A percentile compares a stretch with the other conserved stretches of the same genome.
phyloP scores from a whole-genome alignment of 2,797 vertebrate genomes.

The Pteropus rufus region DNA sequence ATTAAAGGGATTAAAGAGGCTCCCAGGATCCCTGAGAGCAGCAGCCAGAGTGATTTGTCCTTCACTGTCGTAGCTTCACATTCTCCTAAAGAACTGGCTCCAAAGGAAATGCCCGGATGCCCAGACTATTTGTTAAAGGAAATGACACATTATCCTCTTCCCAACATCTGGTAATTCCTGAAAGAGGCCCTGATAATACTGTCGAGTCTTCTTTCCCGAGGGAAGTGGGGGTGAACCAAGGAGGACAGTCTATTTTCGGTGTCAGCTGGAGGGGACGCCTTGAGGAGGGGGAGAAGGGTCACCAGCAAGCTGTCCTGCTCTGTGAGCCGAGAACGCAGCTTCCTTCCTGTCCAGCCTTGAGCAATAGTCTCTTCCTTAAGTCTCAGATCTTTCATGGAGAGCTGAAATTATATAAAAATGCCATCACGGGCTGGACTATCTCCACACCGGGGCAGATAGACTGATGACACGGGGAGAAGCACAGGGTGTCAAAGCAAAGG shows the following conservation, averaged over 20 bases:
- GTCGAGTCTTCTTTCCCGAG: conserved; percentile 55
- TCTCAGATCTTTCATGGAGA: conserved; percentile 58
- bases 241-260: conserved; percentile 67
- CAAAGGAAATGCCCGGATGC: conserved; percentile 79
- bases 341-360: conserved; percentile 65
- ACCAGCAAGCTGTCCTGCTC: conserved; percentile 50
- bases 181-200: conserved; percentile 66
- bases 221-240: not conserved
- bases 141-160: conserved; percentile 77
- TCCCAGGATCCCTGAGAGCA: not conserved
- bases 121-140: conserved; percentile 78
- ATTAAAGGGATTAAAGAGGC: not conserved
- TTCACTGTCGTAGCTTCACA: not conserved
- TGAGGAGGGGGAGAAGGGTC: conserved; percentile 48
- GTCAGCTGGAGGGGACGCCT: conserved; percentile 39
- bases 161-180: conserved; percentile 78
- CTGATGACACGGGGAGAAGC: not conserved
- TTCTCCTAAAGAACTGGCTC: conserved; percentile 37
- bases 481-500: not conserved
- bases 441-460: not conserved
- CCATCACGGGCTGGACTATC: not conserved
- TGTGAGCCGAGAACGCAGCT: conserved; percentile 40
- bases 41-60: not conserved
- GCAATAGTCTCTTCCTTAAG: conserved; percentile 57
- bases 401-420: conserved; percentile 42